Evolutionary conservation across 2,888 invertebrate species (phyloP).

Genomic region (Drosophila atripex): DNA sequence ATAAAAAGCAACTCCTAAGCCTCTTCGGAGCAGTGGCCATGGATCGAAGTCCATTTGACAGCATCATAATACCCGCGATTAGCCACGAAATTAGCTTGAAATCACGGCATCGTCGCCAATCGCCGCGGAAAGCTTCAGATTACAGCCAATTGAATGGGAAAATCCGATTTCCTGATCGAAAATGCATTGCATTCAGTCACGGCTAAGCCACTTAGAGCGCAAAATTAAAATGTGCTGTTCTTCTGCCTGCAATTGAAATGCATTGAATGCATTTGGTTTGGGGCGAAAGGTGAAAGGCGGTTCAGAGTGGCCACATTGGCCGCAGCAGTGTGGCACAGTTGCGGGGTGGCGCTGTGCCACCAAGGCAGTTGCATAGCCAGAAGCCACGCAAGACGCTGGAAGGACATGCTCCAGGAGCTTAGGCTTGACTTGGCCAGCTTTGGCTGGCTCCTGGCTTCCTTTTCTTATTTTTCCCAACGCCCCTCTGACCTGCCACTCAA

Average conservation of each 20-base stretch:
- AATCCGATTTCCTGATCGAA: conserved; percentile 50
- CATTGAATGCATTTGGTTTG: conserved; percentile 37
- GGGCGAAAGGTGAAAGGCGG: conserved; percentile 26
- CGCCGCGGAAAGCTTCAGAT: conserved; percentile 6
- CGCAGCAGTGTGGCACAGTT: not conserved
- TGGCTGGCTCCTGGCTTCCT: conserved; percentile 2
- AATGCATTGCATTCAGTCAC: conserved; percentile 63
- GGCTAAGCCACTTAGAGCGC: conserved; percentile 52
- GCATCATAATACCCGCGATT: not conserved
- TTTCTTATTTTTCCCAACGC: conserved; percentile 11
- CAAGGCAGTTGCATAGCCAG: conserved; percentile 50
- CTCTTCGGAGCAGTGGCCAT: too few species aligned
- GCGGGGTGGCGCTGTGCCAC: not conserved
- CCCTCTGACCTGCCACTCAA: conserved; percentile 1
- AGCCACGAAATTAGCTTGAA: not conserved
- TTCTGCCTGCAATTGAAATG: conserved; percentile 42
- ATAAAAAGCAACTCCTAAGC: not conserved
- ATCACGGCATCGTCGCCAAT: conserved; percentile 6
- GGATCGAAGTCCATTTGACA: not conserved
- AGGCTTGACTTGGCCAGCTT: conserved; percentile 39
- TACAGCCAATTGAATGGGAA: conserved; percentile 25
- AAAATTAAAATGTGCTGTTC: conserved; percentile 46
- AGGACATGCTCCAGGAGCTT: conserved; percentile 70
- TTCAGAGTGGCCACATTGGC: conserved; percentile 8
- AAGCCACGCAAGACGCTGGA: conserved; percentile 54